These are phyloP conservation scores for Helicorthomorpha holstii DNA, from an alignment of 1,140 invertebrate species.

Conservation along the genomic window DNA sequence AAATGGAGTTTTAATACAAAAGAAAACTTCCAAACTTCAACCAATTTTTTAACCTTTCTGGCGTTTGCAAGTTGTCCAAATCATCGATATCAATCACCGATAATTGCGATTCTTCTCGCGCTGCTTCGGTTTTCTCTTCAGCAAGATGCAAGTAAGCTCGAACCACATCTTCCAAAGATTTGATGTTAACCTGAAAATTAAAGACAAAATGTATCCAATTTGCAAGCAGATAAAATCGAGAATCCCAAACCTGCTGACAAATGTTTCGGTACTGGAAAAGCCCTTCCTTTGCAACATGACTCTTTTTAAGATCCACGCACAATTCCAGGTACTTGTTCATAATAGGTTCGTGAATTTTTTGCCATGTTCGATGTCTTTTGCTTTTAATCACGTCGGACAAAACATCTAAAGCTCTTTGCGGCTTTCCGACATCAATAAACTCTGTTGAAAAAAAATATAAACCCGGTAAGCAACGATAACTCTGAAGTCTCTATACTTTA, in stretches of 20 bases:
- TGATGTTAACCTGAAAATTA: slow-evolving; percentile 56
- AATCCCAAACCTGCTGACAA: slow-evolving; percentile 89
- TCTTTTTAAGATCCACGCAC: slow-evolving; percentile 95
- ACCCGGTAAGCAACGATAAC: background rate
- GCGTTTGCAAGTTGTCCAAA: slow-evolving; percentile 89
- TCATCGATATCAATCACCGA: slow-evolving; percentile 85
- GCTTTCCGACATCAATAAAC: slow-evolving; percentile 86
- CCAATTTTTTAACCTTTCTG: slow-evolving; percentile 76
- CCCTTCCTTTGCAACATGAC: slow-evolving; percentile 95
- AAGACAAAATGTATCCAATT: too few relatives aligned
- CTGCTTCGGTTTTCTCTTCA: slow-evolving; percentile 87
- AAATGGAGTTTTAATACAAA: slow-evolving; percentile 7
- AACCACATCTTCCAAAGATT: slow-evolving; percentile 85
- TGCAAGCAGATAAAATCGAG: too few relatives aligned
- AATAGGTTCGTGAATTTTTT: slow-evolving; percentile 92
- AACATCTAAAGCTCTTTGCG: slow-evolving; percentile 88
- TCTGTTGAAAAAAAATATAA: slow-evolving; percentile 38
- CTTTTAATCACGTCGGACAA: slow-evolving; percentile 97
- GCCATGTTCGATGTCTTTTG: slow-evolving; percentile 90
- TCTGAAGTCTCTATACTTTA: background rate
- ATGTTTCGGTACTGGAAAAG: slow-evolving; percentile 97
- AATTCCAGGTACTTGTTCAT: slow-evolving; percentile 98
- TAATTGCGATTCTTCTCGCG: slow-evolving; percentile 82
- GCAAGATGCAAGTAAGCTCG: slow-evolving; percentile 82
- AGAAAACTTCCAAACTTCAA: background rate